Evolutionary conservation across 2,113 vertebrate species (phyloP).

Genomic region (Elaphurus davidianus): DNA sequence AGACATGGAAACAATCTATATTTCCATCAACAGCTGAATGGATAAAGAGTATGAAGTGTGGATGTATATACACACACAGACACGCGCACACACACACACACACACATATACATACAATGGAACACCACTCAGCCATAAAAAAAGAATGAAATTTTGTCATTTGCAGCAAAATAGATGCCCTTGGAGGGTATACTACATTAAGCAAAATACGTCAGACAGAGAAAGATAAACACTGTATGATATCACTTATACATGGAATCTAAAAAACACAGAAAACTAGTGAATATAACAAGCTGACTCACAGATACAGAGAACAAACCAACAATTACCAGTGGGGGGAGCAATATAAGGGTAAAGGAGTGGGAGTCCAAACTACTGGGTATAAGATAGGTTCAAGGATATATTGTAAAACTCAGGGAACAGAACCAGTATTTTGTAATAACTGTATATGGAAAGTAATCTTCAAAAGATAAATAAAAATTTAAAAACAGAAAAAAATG

Average conservation of each 20-base stretch:
- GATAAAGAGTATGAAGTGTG: not conserved
- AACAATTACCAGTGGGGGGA: not conserved
- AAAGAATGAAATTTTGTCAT: not conserved
- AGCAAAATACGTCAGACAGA: not conserved
- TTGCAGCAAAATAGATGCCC: not conserved
- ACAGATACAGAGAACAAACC: not conserved
- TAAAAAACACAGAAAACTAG: not conserved
- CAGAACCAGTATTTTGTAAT: not conserved
- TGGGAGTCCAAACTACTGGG: not conserved
- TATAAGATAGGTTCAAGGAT: not conserved
- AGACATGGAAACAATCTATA: not conserved
- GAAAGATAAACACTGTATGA: not conserved
- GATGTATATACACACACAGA: not conserved
- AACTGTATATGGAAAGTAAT: not conserved
- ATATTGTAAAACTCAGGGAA: not conserved
- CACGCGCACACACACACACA: not conserved
- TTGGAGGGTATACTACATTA: not conserved
- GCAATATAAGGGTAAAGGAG: not conserved
- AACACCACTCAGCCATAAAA: not conserved
- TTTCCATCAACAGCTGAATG: not conserved
- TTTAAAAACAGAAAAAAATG: not conserved
- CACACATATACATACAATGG: rapidly evolving
- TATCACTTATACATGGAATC: not conserved
- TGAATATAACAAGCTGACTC: not conserved
- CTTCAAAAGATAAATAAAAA: not conserved